A percentile compares a stretch with the other conserved stretches of the same genome.
These are phyloP conservation scores for Nymphicus hollandicus DNA, from an alignment of 2,113 vertebrate genomes.

Conservation along the genomic window DNA sequence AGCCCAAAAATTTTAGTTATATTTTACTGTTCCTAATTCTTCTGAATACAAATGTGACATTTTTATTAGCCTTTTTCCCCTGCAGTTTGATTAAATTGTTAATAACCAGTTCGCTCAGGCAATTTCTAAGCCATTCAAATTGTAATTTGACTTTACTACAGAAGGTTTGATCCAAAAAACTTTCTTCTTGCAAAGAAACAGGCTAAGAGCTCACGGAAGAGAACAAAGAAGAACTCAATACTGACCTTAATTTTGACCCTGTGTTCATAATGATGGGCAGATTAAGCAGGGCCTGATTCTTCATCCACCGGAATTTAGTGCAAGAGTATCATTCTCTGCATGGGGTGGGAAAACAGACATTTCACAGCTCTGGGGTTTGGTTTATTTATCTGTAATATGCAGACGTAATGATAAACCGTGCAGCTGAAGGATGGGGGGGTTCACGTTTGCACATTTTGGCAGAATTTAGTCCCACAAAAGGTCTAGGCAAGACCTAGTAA, in stretches of 20 bases:
- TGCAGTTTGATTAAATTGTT: conserved; percentile 28
- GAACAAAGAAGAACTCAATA: background rate
- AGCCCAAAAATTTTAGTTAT: background rate
- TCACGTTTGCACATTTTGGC: background rate
- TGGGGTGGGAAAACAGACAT: background rate
- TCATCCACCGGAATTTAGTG: background rate
- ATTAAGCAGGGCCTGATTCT: background rate
- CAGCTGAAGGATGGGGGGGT: background rate
- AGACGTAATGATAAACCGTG: background rate
- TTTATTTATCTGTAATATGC: background rate
- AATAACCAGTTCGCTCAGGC: background rate
- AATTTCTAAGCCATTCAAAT: background rate
- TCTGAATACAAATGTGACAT: background rate
- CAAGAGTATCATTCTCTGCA: background rate
- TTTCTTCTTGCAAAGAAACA: background rate
- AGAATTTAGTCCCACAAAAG: background rate
- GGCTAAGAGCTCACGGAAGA: background rate
- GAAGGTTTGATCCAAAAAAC: background rate
- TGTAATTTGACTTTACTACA: conserved; percentile 6
- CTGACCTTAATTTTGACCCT: background rate
- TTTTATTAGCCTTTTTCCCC: background rate
- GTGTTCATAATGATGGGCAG: background rate
- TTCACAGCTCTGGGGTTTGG: background rate
- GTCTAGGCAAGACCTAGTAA: background rate
- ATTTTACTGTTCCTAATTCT: conserved; percentile 10